These are phyloP conservation scores for Chrysopilus asiliformis DNA, from an alignment of 2,888 invertebrate genomes.

Conservation along the genomic window DNA sequence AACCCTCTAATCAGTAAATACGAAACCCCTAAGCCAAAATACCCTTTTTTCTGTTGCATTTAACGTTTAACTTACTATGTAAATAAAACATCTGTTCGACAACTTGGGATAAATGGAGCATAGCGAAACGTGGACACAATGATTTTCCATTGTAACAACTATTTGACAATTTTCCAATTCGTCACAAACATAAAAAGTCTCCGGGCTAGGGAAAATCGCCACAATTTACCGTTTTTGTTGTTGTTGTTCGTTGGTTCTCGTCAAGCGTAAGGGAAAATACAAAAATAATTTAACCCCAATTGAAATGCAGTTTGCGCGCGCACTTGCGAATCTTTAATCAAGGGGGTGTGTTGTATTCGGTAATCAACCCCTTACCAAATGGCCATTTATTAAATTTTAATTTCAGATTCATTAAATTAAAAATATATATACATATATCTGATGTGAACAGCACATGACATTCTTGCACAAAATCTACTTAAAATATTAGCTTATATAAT, in stretches of 20 bases:
- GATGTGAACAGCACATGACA: too few relatives aligned
- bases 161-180: constrained; percentile 36
- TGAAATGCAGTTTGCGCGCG: constrained; percentile 15
- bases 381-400: too few relatives aligned
- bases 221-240: too few relatives aligned
- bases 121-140: constrained; percentile 26
- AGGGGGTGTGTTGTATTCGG: constrained; percentile 14
- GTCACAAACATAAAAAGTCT: constrained; percentile 18
- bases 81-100: constrained; percentile 37
- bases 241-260: not conserved
- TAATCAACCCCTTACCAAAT: too few relatives aligned
- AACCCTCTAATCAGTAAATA: not conserved
- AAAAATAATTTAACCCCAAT: not conserved
- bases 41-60: too few relatives aligned
- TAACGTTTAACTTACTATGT: constrained; percentile 33
- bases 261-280: not conserved
- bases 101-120: constrained; percentile 37
- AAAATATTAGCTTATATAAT: too few relatives aligned
- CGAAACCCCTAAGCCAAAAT: not conserved
- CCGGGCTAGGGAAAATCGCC: too few relatives aligned
- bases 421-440: too few relatives aligned
- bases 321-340: constrained; percentile 18
- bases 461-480: too few relatives aligned
- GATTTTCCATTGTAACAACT: constrained; percentile 29
- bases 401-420: too few relatives aligned